These are phyloP conservation scores for Hypselothyrea guttata DNA, from an alignment of 2,888 invertebrate species.

Conservation along the genomic window DNA sequence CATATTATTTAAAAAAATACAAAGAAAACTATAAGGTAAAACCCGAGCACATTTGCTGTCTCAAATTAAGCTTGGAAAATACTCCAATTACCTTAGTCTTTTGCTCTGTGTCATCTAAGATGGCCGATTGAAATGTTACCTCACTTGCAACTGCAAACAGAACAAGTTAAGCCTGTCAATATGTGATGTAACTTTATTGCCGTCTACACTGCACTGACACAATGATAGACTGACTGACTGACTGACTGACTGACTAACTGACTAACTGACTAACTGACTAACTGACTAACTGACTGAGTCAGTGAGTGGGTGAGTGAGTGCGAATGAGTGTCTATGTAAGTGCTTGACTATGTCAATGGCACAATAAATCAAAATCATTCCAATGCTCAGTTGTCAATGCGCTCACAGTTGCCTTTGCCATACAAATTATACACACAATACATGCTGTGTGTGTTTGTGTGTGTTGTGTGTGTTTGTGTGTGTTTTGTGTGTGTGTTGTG, in stretches of 20 bases:
- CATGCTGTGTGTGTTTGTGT: constrained; percentile 9
- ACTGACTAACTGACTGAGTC: constrained; percentile 2
- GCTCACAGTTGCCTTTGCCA: constrained; percentile 18
- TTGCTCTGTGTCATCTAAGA: not conserved
- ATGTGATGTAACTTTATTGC: not conserved
- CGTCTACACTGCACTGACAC: not conserved
- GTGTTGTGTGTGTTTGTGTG: not conserved
- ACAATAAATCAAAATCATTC: constrained; percentile 57
- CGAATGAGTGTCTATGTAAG: constrained; percentile 13
- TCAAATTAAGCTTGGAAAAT: no score
- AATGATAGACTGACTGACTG: constrained; percentile 3
- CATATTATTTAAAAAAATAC: no score
- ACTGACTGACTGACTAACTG: constrained; percentile 15
- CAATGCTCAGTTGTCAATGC: constrained; percentile 33
- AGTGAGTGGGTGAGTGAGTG: constrained; percentile 6
- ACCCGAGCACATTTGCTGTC: no score
- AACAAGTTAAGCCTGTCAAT: not conserved
- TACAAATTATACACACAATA: constrained; percentile 35
- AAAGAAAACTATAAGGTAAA: no score
- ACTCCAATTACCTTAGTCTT: no score
- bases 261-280: constrained; percentile 10
- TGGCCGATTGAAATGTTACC: constrained; percentile 1
- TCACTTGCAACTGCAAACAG: not conserved
- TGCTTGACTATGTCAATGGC: constrained; percentile 62
- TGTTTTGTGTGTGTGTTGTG: not conserved